Base-by-base conservation (phyloP, 1,140 invertebrate species). In the Aphelenchoides besseyi region DNA sequence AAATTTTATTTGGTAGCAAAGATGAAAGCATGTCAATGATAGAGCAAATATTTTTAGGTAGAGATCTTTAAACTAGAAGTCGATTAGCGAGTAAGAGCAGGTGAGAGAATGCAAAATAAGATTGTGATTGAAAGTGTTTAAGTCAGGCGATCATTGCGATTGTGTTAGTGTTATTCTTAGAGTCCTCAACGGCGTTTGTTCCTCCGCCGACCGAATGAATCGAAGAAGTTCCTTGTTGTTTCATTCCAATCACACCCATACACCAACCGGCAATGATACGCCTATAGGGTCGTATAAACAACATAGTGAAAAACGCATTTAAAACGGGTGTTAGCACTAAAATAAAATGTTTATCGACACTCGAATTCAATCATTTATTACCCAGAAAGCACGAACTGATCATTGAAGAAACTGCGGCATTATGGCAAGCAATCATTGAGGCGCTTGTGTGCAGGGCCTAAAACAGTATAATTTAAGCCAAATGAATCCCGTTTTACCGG, bases 71-170 rank as follows among this genome's bases (percentile, higher is more conserved):
- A n/a, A n/a, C n/a, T n/a, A n/a, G n/a, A n/a, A n/a, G n/a, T n/a
- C n/a, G n/a, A n/a, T n/a, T n/a, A n/a, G n/a, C n/a, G n/a, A n/a
- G n/a, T n/a, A n/a, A n/a, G n/a, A n/a, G n/a, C n/a, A n/a, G n/a
- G n/a, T n/a, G n/a, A n/a, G n/a, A n/a, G n/a, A n/a, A n/a, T n/a
- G n/a, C n/a, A n/a, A n/a, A n/a, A n/a, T n/a, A n/a, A n/a, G n/a
- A 41, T 41, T 41, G 5, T 8, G 5, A 41, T 41, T 8, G 37
- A 41, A 41, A n/a, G 5, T 41, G 37, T 8, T 8, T 5, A 8
- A 41, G n/a, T 59, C 18, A 59, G 12, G 55, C 55, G 55, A 59
- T 59, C 55, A 59, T 59, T 23, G 55, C 55, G 55, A 59, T 59
- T 12, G 55, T 59, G 55, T 59, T 59, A 33, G 55, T 29, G 5